These are phyloP conservation scores for Tenebrio molitor DNA, from an alignment of 1,140 invertebrate genomes.

Conservation along the genomic window DNA sequence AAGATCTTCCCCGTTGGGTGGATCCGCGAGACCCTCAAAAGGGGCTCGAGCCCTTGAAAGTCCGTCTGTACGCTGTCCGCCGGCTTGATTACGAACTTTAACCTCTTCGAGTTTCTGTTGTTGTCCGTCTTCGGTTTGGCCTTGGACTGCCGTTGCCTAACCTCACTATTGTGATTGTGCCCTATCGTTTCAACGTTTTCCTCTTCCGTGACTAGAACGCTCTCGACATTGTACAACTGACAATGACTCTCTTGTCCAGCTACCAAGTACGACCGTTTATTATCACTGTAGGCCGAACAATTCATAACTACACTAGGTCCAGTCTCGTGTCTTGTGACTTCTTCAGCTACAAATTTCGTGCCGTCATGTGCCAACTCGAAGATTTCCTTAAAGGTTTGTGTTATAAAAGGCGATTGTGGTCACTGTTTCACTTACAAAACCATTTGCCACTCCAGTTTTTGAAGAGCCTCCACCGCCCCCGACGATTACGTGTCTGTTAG, in stretches of 20 bases:
- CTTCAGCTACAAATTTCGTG: slow-evolving; percentile 83
- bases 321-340: slow-evolving; percentile 89
- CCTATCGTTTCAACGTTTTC: slow-evolving; percentile 67
- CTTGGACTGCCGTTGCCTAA: slow-evolving; percentile 65
- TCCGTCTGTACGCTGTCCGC: slow-evolving; percentile 86
- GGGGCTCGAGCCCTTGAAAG: slow-evolving; percentile 80
- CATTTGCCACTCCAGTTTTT: slow-evolving; percentile 96
- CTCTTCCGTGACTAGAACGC: slow-evolving; percentile 72
- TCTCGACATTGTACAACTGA: slow-evolving; percentile 87
- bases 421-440: slow-evolving; percentile 81
- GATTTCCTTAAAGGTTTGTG: slow-evolving; percentile 78
- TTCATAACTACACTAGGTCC: slow-evolving; percentile 94
- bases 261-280: slow-evolving; percentile 82
- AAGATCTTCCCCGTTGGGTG: slow-evolving; percentile 82
- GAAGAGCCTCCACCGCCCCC: slow-evolving; percentile 95
- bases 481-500: slow-evolving; percentile 92
- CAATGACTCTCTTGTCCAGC: slow-evolving; percentile 94
- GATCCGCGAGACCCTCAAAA: slow-evolving; percentile 90
- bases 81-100: slow-evolving; percentile 80
- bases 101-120: slow-evolving; percentile 72
- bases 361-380: slow-evolving; percentile 91
- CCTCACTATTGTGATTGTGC: slow-evolving; percentile 66
- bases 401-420: background rate
- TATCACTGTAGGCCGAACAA: slow-evolving; percentile 78
- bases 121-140: slow-evolving; percentile 61